These are phyloP conservation scores for Gallinago jamesoni DNA, from an alignment of 2,113 vertebrate genomes.

Conservation along the genomic window DNA sequence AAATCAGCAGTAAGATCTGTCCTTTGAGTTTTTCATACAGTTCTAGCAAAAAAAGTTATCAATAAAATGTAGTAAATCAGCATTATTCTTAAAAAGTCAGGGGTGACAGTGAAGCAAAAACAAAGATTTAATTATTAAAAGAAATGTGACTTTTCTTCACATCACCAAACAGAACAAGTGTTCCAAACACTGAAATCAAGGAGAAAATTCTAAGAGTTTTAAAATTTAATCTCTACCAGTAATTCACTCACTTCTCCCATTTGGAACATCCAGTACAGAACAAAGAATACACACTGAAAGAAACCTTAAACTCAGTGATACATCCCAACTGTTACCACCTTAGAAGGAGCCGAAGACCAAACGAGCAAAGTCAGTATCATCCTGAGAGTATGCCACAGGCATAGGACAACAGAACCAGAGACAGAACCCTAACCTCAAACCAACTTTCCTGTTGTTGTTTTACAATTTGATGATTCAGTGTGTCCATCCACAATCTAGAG, in stretches of 20 bases:
- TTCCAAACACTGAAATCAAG: neutral
- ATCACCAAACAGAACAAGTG: neutral
- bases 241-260: neutral
- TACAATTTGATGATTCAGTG: neutral
- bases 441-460: neutral
- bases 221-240: neutral
- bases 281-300: neutral
- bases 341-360: neutral
- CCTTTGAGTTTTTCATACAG: neutral
- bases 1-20: neutral
- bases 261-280: constrained; percentile 2
- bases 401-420: neutral
- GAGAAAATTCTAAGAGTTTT: neutral
- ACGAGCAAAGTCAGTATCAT: neutral
- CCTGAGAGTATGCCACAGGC: neutral
- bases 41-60: neutral
- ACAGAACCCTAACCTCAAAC: neutral
- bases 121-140: neutral
- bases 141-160: constrained; percentile 15
- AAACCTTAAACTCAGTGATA: neutral
- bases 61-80: neutral
- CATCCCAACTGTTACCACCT: neutral
- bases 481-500: neutral
- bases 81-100: constrained; percentile 1
- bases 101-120: constrained; percentile 1